Percentiles rank a stretch among this genome's conserved stretches.
Evolutionary conservation across 2,888 invertebrate species (phyloP).

Genomic region (Drosophila meridionalis): DNA sequence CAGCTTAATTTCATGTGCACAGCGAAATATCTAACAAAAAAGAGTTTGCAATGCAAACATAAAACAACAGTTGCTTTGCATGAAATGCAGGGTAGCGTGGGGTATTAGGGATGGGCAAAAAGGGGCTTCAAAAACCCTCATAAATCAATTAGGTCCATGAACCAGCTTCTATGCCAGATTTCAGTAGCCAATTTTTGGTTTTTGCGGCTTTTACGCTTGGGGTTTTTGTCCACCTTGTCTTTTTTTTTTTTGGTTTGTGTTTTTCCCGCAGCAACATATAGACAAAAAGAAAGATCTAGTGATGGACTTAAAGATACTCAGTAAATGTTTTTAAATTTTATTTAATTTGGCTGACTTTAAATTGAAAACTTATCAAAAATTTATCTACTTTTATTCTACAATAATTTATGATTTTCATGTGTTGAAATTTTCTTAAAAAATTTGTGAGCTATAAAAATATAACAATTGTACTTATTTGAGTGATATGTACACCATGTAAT

Average conservation of each 20-base stretch:
- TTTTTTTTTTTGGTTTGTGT: neutral
- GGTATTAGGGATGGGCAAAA: neutral
- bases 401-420: too few species aligned
- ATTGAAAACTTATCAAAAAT: neutral
- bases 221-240: conserved; percentile 33
- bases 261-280: conserved; percentile 31
- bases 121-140: conserved; percentile 67
- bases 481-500: too few species aligned
- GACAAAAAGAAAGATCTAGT: neutral
- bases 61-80: conserved; percentile 31
- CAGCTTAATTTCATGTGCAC: conserved; percentile 79
- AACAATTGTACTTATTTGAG: too few species aligned
- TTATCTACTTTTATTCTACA: neutral
- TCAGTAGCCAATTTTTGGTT: conserved; percentile 74
- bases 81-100: neutral
- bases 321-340: neutral
- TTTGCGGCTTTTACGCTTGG: conserved; percentile 71
- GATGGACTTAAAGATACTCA: conserved; percentile 14
- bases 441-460: too few species aligned
- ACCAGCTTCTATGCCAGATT: conserved; percentile 68
- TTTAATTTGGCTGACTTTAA: neutral
- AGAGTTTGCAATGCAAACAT: conserved; percentile 31
- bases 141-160: conserved; percentile 83
- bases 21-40: conserved; percentile 47
- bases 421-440: too few species aligned